Conservation (phyloP, 2,797 vertebrate species). For the Liparis tanakae region DNA sequence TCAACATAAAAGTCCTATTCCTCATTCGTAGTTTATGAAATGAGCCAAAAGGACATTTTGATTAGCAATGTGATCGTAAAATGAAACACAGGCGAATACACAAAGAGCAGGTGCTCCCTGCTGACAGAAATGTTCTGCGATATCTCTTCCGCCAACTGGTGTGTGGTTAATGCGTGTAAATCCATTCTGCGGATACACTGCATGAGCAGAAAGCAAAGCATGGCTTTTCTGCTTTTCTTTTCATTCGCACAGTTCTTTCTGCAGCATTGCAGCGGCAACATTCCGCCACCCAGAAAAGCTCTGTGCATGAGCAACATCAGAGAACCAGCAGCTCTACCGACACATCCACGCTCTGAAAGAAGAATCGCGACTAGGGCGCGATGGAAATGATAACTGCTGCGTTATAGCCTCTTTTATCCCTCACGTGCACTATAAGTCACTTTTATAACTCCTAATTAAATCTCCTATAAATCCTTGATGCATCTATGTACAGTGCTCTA, state of each 20-base stretch:
- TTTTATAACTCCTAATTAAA: slow-evolving; percentile 82
- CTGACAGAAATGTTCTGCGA: neutral
- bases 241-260: slow-evolving; percentile 36
- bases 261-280: slow-evolving; percentile 32
- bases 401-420: slow-evolving; percentile 70
- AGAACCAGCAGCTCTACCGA: slow-evolving; percentile 51
- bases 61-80: slow-evolving; percentile 23
- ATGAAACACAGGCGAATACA: slow-evolving; percentile 19
- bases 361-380: slow-evolving; percentile 64
- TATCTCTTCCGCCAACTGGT: slow-evolving; percentile 3
- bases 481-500: slow-evolving; percentile 73
- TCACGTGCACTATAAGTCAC: slow-evolving; percentile 79
- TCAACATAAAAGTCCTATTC: neutral
- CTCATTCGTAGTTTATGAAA: slow-evolving; percentile 33
- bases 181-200: slow-evolving; percentile 29
- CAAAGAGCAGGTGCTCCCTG: neutral
- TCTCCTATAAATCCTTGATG: slow-evolving; percentile 77
- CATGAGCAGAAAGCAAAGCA: slow-evolving; percentile 23
- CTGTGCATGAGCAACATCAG: slow-evolving; percentile 57
- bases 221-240: slow-evolving; percentile 29
- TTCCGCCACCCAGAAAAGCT: slow-evolving; percentile 48
- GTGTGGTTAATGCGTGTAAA: slow-evolving; percentile 38
- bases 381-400: slow-evolving; percentile 78
- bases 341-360: slow-evolving; percentile 56
- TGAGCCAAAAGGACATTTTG: slow-evolving; percentile 20